Base-by-base conservation (phyloP, 2,113 vertebrate species). In the Archilochus colubris region DNA sequence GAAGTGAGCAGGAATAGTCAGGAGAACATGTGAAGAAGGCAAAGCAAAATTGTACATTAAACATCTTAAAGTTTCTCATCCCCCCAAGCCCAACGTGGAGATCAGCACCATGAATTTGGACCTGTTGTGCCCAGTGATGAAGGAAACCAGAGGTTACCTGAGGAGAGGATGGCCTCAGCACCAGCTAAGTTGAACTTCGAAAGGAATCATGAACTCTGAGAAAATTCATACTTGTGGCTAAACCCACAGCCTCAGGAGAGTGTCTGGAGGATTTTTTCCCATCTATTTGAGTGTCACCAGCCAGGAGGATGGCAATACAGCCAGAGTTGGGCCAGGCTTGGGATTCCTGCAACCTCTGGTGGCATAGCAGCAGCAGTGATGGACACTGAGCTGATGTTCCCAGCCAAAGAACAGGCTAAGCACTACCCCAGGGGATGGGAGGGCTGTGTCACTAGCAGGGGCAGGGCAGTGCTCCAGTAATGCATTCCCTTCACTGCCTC, bases 321-420 rank as follows among this genome's bases (percentile, higher is more conserved):
- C 2, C 0, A 33, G 11, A n/a, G 3, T 7, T 20, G 74, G 17
- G 25, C 43, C 14, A 8, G 48, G 76, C 27, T 33, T 14, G 27
- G 48, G 31, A n/a, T 55, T 75, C 51, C 40, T 68, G 75, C 59
- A 9, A 2, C 10, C n/a, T 9, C 30, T 53, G 75, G 30, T 74
- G 61, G 69, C 53, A 33, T 70, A 57, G 13, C 23, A 74, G n/a
- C 75, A 57, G 12, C 20, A 74, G n/a, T 17, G 44, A 11, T 54
- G 38, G 67, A 33, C 3, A 10, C 57, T 21, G 33, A 62, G 59
- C 33, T 63, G 75, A 30, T 16, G 53, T 57, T 8, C 7, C 54
- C 0, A 0, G 44, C 1, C 15, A 48, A 25, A 21, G 11, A 2
- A 8, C 40, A 16, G 25, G 10, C 53, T 75, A 67, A 50, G 83